These are phyloP conservation scores for Neelides folsomi DNA, from an alignment of 2,888 invertebrate genomes.

Conservation along the genomic window DNA sequence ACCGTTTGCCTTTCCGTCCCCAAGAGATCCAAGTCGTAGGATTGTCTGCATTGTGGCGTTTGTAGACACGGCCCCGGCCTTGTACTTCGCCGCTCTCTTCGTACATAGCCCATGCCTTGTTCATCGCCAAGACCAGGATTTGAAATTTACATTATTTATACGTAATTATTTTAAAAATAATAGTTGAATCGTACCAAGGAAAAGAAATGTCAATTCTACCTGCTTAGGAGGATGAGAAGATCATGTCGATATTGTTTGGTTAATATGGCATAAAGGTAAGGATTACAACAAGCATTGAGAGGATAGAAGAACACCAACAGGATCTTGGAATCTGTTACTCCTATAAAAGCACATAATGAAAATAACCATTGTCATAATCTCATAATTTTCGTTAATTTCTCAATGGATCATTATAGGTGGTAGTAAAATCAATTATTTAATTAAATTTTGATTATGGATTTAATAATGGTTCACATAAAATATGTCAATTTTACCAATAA, in stretches of 20 bases:
- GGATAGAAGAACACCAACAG: conserved; percentile 81
- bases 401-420: too few relatives aligned
- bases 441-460: too few relatives aligned
- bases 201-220: conserved; percentile 38
- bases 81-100: conserved; percentile 36
- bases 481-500: conserved; percentile 58
- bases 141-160: too few relatives aligned
- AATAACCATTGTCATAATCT: background rate
- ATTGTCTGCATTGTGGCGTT: conserved; percentile 33
- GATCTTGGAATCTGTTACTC: conserved; percentile 45
- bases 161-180: too few relatives aligned
- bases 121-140: conserved; percentile 2
- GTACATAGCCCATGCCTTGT: conserved; percentile 33
- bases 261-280: conserved; percentile 78
- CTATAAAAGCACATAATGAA: conserved; percentile 13
- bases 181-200: too few relatives aligned
- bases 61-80: conserved; percentile 39
- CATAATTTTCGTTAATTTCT: too few relatives aligned
- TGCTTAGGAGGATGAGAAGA: conserved; percentile 51
- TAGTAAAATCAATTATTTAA: too few relatives aligned
- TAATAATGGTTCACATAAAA: too few relatives aligned
- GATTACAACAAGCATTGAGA: conserved; percentile 81
- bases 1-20: conserved; percentile 13
- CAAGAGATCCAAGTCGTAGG: conserved; percentile 25
- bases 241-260: conserved; percentile 75